These are phyloP conservation scores for Drosophila ambigua DNA, from an alignment of 1,140 invertebrate species.

Conservation along the genomic window DNA sequence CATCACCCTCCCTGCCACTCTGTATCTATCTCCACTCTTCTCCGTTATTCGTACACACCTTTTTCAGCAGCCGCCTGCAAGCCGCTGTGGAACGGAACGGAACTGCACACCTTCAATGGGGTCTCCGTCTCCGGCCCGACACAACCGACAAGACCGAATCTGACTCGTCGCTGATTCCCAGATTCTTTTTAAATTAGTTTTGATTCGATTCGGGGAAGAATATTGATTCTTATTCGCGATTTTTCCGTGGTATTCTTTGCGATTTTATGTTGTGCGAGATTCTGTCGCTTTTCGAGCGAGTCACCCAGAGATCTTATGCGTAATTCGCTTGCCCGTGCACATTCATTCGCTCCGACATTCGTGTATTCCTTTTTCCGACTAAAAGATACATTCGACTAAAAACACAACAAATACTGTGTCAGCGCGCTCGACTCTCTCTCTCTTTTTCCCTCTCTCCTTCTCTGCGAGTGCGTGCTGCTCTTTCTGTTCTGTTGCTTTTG, in stretches of 20 bases:
- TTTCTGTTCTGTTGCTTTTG: slow-evolving; percentile 59
- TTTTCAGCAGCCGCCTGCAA: slow-evolving; percentile 78
- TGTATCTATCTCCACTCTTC: slow-evolving; percentile 3
- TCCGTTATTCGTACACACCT: slow-evolving; percentile 62
- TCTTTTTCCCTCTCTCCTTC: not conserved
- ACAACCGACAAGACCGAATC: too few species aligned
- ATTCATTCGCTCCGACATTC: slow-evolving; percentile 58
- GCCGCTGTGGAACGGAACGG: slow-evolving; percentile 47
- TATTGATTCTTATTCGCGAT: slow-evolving; percentile 21
- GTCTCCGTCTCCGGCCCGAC: slow-evolving; percentile 12
- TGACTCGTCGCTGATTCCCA: too few species aligned
- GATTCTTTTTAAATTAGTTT: slow-evolving; percentile 16
- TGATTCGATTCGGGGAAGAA: slow-evolving; percentile 2
- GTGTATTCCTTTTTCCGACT: slow-evolving; percentile 78
- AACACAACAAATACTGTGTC: slow-evolving; percentile 71
- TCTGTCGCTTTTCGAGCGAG: slow-evolving; percentile 35
- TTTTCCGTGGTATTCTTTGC: slow-evolving; percentile 34
- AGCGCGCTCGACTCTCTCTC: slow-evolving; percentile 9
- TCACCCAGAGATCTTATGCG: slow-evolving; percentile 60
- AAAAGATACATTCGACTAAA: slow-evolving; percentile 78
- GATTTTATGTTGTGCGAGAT: slow-evolving; percentile 41
- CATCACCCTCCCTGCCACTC: not conserved
- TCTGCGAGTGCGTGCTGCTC: slow-evolving; percentile 14
- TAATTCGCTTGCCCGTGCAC: slow-evolving; percentile 58
- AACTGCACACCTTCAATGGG: slow-evolving; percentile 43